Conservation (phyloP, 2,797 vertebrate species). For the Jordanella pulchra region DNA sequence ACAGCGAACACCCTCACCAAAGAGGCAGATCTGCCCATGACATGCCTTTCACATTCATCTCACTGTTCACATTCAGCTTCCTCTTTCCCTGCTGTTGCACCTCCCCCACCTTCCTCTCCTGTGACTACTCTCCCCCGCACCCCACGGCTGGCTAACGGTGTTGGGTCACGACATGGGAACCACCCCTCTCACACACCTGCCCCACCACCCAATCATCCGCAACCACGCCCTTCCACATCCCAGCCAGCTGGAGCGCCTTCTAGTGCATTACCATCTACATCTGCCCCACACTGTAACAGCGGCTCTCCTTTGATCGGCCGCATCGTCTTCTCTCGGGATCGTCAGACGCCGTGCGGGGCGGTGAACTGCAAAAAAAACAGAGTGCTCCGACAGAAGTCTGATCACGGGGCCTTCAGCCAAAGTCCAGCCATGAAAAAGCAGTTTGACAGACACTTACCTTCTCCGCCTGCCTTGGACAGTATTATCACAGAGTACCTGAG, state of each 20-base stretch:
- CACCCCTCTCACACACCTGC: constrained; percentile 81
- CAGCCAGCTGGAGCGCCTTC: constrained; percentile 75
- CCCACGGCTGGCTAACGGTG: constrained; percentile 91
- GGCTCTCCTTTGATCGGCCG: constrained; percentile 91
- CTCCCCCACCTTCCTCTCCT: constrained; percentile 79
- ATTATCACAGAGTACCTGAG: constrained; percentile 99
- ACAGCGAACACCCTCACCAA: constrained; percentile 90
- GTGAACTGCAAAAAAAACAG: constrained; percentile 87
- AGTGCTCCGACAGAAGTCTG: constrained; percentile 95
- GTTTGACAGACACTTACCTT: constrained; percentile 95
- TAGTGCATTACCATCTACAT: constrained; percentile 64
- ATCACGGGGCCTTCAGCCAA: constrained; percentile 97
- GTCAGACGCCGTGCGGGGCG: constrained; percentile 80
- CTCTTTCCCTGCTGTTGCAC: constrained; percentile 84
- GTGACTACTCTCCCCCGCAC: constrained; percentile 87
- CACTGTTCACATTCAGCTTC: constrained; percentile 86
- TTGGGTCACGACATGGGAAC: constrained; percentile 83
- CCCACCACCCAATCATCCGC: constrained; percentile 79
- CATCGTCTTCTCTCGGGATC: constrained; percentile 94
- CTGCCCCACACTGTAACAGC: constrained; percentile 75
- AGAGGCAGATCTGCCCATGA: constrained; percentile 96
- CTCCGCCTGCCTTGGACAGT: constrained; percentile 95
- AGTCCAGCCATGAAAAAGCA: constrained; percentile 99
- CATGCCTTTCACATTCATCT: constrained; percentile 86
- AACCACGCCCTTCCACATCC: constrained; percentile 82